phyloP scores from a whole-genome alignment of 1,140 invertebrate genomes.

The Geopemphigus sp. region DNA sequence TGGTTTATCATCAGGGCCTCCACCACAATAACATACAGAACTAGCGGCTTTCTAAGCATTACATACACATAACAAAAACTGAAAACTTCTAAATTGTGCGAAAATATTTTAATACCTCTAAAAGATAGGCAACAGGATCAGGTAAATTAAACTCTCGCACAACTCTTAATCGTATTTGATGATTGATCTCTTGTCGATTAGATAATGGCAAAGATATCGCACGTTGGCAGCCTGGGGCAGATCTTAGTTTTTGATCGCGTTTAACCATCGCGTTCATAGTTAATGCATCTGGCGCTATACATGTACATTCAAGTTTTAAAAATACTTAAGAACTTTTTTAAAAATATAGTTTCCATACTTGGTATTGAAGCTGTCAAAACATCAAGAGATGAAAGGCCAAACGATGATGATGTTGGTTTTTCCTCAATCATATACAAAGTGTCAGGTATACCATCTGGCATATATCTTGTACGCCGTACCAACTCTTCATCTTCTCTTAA shows the following conservation, averaged over 20 bases:
- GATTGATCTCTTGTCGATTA: constrained; percentile 73
- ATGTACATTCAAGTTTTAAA: constrained; percentile 42
- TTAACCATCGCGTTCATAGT: constrained; percentile 80
- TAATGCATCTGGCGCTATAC: constrained; percentile 69
- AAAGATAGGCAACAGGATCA: constrained; percentile 81
- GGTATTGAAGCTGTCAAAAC: constrained; percentile 58
- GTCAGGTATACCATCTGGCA: constrained; percentile 78
- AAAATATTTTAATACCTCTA: constrained; percentile 61
- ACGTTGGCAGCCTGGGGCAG: constrained; percentile 74
- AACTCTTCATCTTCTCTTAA: constrained; percentile 72
- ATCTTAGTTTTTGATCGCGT: constrained; percentile 78
- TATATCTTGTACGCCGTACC: constrained; percentile 62
- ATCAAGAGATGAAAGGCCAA: constrained; percentile 54
- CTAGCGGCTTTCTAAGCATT: constrained; percentile 39
- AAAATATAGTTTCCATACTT: constrained; percentile 12
- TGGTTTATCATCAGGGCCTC: constrained; percentile 43
- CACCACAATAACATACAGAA: constrained; percentile 43
- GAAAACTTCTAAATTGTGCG: background rate
- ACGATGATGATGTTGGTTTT: constrained; percentile 56
- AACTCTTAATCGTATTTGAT: constrained; percentile 79
- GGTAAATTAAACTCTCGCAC: constrained; percentile 92
- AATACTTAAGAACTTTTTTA: constrained; percentile 52
- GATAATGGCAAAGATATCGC: constrained; percentile 73
- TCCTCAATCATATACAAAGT: constrained; percentile 90
- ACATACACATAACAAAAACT: background rate